Conservation (phyloP, 1,140 invertebrate species). For the Chymomyza costata region DNA sequence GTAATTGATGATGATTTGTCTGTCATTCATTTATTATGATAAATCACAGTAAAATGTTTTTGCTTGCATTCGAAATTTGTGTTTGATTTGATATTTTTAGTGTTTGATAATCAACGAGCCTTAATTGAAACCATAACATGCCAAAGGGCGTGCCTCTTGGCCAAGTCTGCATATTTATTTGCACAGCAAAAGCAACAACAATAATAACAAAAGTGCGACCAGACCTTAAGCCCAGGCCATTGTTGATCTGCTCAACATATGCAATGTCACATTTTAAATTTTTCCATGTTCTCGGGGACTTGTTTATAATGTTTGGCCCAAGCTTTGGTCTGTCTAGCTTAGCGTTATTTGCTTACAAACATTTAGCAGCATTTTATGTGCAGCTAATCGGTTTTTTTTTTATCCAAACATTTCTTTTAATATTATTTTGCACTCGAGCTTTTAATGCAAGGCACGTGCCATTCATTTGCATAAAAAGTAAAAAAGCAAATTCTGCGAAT, state of each 20-base stretch:
- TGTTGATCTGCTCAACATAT: conserved; percentile 29
- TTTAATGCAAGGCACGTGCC: conserved; percentile 63
- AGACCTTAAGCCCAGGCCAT: conserved; percentile 10
- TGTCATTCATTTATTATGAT: conserved; percentile 67
- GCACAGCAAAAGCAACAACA: conserved; percentile 37
- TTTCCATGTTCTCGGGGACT: too few species aligned
- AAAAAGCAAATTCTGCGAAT: too few species aligned
- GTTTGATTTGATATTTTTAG: conserved; percentile 61
- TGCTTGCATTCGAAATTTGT: background rate
- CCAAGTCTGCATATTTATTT: conserved; percentile 29
- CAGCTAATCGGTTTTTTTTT: conserved; percentile 66
- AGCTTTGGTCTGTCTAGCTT: too few species aligned
- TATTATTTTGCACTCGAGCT: conserved; percentile 54
- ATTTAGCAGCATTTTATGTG: conserved; percentile 63
- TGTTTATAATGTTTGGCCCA: too few species aligned
- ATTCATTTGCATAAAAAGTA: conserved; percentile 61
- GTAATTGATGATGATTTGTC: conserved; percentile 46
- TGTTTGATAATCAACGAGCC: conserved; percentile 53
- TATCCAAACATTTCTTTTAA: too few species aligned
- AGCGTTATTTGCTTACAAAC: conserved; percentile 59
- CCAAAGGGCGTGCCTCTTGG: conserved; percentile 3
- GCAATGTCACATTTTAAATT: conserved; percentile 36
- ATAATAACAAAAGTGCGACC: background rate
- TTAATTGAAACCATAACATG: conserved; percentile 66
- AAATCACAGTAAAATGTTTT: conserved; percentile 43